phyloP scores from a whole-genome alignment of 2,888 invertebrate genomes.

The Teleogryllus oceanicus region DNA sequence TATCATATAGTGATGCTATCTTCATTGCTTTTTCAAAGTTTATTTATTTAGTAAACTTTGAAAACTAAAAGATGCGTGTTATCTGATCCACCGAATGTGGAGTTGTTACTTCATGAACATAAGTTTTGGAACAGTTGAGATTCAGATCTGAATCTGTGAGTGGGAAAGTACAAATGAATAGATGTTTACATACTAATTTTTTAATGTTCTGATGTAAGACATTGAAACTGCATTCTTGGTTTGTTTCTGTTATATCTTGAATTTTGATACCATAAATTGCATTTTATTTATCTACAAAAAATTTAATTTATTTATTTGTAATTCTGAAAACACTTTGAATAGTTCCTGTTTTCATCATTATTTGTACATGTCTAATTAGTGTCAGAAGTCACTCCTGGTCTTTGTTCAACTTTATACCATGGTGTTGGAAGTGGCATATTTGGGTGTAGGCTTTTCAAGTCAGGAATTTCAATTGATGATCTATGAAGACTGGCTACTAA shows the following conservation, averaged over 20 bases:
- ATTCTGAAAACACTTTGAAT: slow-evolving; percentile 26
- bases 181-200: neutral
- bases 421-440: slow-evolving; percentile 28
- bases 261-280: neutral
- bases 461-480: slow-evolving; percentile 19
- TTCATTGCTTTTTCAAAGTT: neutral
- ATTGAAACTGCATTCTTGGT: neutral
- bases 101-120: neutral
- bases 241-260: neutral
- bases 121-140: neutral
- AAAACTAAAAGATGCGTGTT: neutral
- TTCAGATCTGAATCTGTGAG: neutral
- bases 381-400: slow-evolving; percentile 18
- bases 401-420: slow-evolving; percentile 22
- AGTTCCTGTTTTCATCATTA: slow-evolving; percentile 25
- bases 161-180: neutral
- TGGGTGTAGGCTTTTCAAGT: slow-evolving; percentile 29
- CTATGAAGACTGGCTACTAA: slow-evolving; percentile 12
- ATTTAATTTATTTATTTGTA: too few species aligned
- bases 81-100: neutral
- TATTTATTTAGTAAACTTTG: neutral
- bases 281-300: neutral
- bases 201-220: neutral
- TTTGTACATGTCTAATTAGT: slow-evolving; percentile 2
- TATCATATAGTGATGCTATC: neutral